Conservation (phyloP, 2,797 vertebrate genomes). For the Heliangelus exortis region DNA sequence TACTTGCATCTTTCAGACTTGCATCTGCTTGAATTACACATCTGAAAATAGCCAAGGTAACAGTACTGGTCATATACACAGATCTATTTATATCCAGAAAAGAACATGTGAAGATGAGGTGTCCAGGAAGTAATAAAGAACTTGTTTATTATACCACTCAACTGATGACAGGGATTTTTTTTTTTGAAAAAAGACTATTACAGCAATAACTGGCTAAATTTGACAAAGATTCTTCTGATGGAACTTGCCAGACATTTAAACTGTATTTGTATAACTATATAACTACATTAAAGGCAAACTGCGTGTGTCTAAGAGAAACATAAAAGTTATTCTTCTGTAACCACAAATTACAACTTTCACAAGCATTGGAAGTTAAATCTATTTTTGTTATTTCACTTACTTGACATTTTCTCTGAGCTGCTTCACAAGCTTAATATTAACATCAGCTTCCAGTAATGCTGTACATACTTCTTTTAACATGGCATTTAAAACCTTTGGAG, state of each 20-base stretch:
- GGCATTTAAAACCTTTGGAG: constrained; percentile 91
- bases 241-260: neutral
- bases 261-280: neutral
- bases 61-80: neutral
- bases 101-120: neutral
- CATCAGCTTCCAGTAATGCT: constrained; percentile 95
- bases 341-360: neutral
- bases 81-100: neutral
- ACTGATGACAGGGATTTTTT: neutral
- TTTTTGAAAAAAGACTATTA: neutral
- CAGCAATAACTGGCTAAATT: neutral
- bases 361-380: neutral
- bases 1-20: neutral
- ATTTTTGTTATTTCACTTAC: constrained; percentile 80
- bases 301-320: neutral
- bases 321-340: neutral
- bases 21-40: neutral
- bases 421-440: constrained; percentile 98
- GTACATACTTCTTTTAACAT: constrained; percentile 99
- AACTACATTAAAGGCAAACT: neutral
- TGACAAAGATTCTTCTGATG: neutral
- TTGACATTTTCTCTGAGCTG: constrained; percentile 98
- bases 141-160: neutral
- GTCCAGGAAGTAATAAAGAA: neutral
- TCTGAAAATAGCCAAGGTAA: constrained; percentile 18